Base-by-base conservation (phyloP, 2,888 invertebrate species). In the Drosophila tripunctata region DNA sequence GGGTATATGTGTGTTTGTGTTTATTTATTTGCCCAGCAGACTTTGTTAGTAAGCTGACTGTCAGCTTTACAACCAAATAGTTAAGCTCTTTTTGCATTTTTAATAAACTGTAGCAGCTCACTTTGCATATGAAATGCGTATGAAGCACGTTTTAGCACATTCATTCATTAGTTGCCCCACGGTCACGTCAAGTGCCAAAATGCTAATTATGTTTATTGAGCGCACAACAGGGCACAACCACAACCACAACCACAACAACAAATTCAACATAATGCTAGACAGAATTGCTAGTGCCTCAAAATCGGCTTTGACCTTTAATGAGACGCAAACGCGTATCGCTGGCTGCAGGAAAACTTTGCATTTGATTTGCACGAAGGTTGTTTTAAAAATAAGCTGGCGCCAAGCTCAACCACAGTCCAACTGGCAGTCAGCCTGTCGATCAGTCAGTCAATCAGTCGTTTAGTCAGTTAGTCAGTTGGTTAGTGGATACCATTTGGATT, bases 141-240 rank as follows among this genome's bases (percentile, higher is more conserved):
- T 43, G 44, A 44, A 41, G 57, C 48, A 61, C 50, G 56, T 74
- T 73, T 55, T 19, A 41, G 79, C 79, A 69, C 64, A 79, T 64
- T 85, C 86, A 85, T 85, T 81, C 86, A 81, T 81, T 81, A 81
- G 83, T 67, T 57, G 38, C 55, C 48, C n/a, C n/a, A n/a, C 56
- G 44, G 66, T 77, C 83, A 75, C 77, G 80, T 83, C 71, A 66
- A 81, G 85, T 87, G 87, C 51, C 78, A 73, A 80, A 86, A 86
- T 82, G 87, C 68, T 82, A 86, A 82, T 86, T 82, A 84, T 82
- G 84, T 82, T 82, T 84, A 82, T 83, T 83, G 72, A 84, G 84
- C 68, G 35, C 72, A 67, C 67, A 64, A 51, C 38, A 66, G 48
- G 43, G 45, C 69, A 38, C 38, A 80, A 74, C 64, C 74, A 83